Conservation (phyloP, 2,888 invertebrate genomes). For the Ichneumoninae sp. region DNA sequence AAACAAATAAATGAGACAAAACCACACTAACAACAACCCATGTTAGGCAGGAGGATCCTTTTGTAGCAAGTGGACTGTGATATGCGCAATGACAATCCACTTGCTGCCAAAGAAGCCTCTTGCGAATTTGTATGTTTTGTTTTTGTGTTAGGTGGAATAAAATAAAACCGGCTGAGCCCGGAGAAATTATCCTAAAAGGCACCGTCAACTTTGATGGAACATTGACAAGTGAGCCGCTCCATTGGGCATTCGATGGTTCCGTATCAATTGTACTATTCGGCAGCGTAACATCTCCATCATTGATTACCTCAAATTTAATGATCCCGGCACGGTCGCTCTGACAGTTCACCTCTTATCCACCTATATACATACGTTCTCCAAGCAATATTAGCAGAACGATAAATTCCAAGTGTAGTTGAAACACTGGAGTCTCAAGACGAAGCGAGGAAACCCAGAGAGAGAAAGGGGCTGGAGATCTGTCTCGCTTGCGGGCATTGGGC, state of each 20-base stretch:
- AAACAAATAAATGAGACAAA: too few species aligned
- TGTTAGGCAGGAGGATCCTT: too few species aligned
- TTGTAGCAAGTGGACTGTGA: too few species aligned
- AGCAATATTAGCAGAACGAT: slow-evolving; percentile 74
- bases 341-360: slow-evolving; percentile 32
- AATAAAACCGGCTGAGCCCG: neutral
- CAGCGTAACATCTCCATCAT: neutral
- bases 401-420: slow-evolving; percentile 69
- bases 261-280: neutral
- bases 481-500: slow-evolving; percentile 50
- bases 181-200: neutral
- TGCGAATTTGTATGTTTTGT: neutral
- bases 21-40: too few species aligned
- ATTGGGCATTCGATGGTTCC: neutral
- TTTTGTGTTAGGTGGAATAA: neutral
- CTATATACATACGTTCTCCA: slow-evolving; percentile 21
- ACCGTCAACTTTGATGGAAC: neutral
- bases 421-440: slow-evolving; percentile 23
- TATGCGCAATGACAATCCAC: too few species aligned
- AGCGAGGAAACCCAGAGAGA: neutral
- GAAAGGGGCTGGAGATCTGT: slow-evolving; percentile 2
- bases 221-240: neutral
- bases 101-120: neutral
- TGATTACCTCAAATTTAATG: slow-evolving; percentile 30
- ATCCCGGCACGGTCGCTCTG: neutral